Evolutionary conservation across 2,113 vertebrate genomes (phyloP), one percentile per base, ranked within the genome.

Genomic region (Ictidomys tridecemlineatus): DNA sequence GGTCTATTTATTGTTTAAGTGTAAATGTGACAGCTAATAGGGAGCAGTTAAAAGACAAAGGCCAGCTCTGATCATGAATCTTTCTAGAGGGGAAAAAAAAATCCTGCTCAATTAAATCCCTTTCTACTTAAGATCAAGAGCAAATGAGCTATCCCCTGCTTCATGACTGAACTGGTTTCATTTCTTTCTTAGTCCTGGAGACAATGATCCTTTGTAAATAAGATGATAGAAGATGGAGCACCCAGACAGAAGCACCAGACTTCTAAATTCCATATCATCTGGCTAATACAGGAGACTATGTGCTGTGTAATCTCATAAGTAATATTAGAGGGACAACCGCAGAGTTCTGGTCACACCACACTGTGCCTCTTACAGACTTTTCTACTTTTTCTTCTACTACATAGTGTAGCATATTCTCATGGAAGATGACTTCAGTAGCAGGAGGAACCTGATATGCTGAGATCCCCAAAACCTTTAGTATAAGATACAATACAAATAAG

Each of bases 321-420:
- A 58, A 22, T 20, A 45, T 1, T 1, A 0, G 39, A 39, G 16
- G n/a, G 12, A 39, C 17, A 34, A 34, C 34, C 0, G 0, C 2
- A 1, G 4, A 0, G 1, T 42, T 73, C n/a, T 56, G 34, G 45
- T 37, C 32, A 51, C 28, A 72, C 0, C 0, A 30, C 63, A 7
- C 4, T 0, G 18, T 0, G 22, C n/a, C 28, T 7, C 30, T 58
- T 4, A 28, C 0, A 4, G 53, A 32, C 34, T 2, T 3, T 34
- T 76, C 45, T 28, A 45, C 20, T 14, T 76, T 63, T 83, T 26
- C 91, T 93, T 83, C 37, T 48, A 30, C 88, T 90, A n/a, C 10
- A 39, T 5, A 34, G 61, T 0, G 20, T 26, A 26, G 48, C 22
- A 28, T 12, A 3, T 34, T 73, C 83, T 93, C 79, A 26, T 1